Conservation (phyloP, 64 coral and sea anemone genomes). For the Acropora tenuis region DNA sequence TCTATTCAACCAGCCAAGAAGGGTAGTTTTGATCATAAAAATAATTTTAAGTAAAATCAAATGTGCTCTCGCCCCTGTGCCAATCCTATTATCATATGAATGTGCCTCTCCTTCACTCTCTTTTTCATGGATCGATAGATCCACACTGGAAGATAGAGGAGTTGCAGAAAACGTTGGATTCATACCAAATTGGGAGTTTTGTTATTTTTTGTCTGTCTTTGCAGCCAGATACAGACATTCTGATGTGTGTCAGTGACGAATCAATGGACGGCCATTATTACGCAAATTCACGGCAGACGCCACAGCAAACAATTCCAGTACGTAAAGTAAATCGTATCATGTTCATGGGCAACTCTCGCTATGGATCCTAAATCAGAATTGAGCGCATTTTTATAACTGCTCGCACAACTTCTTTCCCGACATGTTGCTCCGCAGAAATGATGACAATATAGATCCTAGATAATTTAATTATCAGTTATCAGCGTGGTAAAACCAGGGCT, state of each 20-base stretch:
- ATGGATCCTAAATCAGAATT: too few species aligned
- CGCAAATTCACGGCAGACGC: not conserved
- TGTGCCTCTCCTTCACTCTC: not conserved
- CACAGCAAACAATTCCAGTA: not conserved
- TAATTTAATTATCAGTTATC: too few species aligned
- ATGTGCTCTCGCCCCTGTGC: not conserved
- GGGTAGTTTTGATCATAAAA: too few species aligned
- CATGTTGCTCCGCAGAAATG: too few species aligned
- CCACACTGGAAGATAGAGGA: not conserved
- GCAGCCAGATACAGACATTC: slow-evolving; percentile 11
- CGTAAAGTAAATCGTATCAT: not conserved
- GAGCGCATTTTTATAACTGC: too few species aligned
- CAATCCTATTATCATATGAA: not conserved
- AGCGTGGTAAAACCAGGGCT: too few species aligned
- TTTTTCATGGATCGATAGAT: not conserved
- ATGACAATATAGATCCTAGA: too few species aligned
- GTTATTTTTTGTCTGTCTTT: not conserved
- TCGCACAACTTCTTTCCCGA: too few species aligned
- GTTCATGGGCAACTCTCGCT: too few species aligned
- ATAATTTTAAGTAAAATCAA: too few species aligned
- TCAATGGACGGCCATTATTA: slow-evolving; percentile 12
- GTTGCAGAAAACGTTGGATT: not conserved
- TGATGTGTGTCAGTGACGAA: not conserved
- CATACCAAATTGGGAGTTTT: not conserved
- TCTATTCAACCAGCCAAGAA: too few species aligned